phyloP scores from a whole-genome alignment of 2,113 vertebrate species.

The Sturnus vulgaris region DNA sequence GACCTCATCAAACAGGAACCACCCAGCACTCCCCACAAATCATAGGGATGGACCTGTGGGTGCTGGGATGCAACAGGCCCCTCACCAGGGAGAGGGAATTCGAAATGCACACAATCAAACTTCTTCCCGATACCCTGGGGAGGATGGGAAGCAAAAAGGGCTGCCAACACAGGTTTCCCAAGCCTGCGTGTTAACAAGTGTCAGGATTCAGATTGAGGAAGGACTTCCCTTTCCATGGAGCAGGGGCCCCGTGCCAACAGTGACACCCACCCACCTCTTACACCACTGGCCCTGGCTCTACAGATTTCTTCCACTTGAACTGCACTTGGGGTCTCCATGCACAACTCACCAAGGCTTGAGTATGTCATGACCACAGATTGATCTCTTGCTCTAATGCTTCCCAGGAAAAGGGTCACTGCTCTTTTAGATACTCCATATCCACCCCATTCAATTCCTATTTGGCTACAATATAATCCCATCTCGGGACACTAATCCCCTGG shows the following conservation, averaged over 20 bases:
- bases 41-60: rapidly evolving
- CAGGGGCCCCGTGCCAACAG: background rate
- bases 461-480: constrained; percentile 65
- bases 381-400: background rate
- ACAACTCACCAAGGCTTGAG: background rate
- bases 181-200: rapidly evolving
- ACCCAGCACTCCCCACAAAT: background rate
- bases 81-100: background rate
- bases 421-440: constrained; percentile 15
- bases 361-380: background rate
- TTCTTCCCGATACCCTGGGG: background rate
- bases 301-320: background rate
- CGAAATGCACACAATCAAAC: rapidly evolving
- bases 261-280: background rate
- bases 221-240: background rate
- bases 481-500: constrained; percentile 47
- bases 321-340: background rate
- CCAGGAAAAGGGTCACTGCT: constrained; percentile 26
- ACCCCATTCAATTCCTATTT: constrained; percentile 30
- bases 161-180: background rate
- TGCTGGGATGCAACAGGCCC: background rate
- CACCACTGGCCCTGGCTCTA: background rate
- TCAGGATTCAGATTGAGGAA: background rate
- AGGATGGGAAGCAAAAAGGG: background rate
- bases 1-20: background rate